phyloP scores from a whole-genome alignment of 2,113 vertebrate genomes.

The Pollimyrus isidori region DNA sequence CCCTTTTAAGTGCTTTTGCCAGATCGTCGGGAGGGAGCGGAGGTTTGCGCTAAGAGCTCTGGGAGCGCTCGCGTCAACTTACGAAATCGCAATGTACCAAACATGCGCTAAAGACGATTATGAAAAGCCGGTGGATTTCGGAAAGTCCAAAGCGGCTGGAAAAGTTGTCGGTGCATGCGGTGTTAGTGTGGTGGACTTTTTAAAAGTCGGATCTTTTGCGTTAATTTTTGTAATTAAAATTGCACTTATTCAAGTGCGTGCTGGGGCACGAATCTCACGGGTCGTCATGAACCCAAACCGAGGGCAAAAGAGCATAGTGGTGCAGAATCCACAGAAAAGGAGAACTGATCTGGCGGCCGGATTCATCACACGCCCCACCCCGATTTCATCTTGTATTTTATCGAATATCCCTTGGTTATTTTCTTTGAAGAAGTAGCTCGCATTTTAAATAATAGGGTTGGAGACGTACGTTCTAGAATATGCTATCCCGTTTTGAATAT shows the following conservation, averaged over 20 bases:
- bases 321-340: not conserved
- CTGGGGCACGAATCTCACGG: not conserved
- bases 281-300: not conserved
- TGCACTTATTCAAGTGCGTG: not conserved
- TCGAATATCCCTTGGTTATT: not conserved
- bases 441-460: not conserved
- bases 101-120: not conserved
- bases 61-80: not conserved
- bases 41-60: conserved; percentile 25
- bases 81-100: not conserved
- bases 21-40: conserved; percentile 32
- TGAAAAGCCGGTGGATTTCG: not conserved
- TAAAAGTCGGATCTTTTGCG: not conserved
- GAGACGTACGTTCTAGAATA: not conserved
- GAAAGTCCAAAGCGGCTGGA: not conserved
- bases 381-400: not conserved
- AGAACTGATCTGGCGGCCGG: not conserved
- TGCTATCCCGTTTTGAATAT: not conserved
- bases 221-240: not conserved
- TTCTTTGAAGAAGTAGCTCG: not conserved
- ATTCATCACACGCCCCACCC: not conserved
- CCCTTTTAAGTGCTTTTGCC: conserved; percentile 39
- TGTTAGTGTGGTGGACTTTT: not conserved
- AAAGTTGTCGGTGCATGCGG: not conserved
- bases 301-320: not conserved